These are phyloP conservation scores for Drosophila lacertosa DNA, from an alignment of 1,140 invertebrate species.

Conservation along the genomic window DNA sequence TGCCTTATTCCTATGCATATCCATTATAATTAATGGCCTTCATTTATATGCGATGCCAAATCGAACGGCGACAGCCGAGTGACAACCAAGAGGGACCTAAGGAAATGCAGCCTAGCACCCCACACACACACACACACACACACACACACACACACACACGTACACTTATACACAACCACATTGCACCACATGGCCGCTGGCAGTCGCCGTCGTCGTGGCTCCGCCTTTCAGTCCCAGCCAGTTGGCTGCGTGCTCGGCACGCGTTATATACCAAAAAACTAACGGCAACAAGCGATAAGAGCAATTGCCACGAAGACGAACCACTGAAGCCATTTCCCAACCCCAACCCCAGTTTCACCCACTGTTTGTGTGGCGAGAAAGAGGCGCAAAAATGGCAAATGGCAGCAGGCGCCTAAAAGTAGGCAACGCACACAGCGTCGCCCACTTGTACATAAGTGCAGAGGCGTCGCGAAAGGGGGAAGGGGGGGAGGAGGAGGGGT, in stretches of 20 bases:
- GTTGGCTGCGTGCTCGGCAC: slow-evolving; percentile 64
- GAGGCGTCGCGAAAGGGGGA: background rate
- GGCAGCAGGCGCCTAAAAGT: slow-evolving; percentile 75
- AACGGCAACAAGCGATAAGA: slow-evolving; percentile 62
- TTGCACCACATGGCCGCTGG: slow-evolving; percentile 14
- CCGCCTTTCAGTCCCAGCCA: slow-evolving; percentile 65
- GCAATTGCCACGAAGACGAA: slow-evolving; percentile 62
- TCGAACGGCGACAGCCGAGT: slow-evolving; percentile 25
- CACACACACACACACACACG: too few relatives aligned
- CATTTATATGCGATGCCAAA: slow-evolving; percentile 58
- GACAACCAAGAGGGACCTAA: background rate
- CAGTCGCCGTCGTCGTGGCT: slow-evolving; percentile 47
- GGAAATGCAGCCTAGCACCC: background rate
- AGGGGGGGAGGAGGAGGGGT: slow-evolving; percentile 2
- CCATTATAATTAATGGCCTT: slow-evolving; percentile 73
- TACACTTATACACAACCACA: slow-evolving; percentile 13
- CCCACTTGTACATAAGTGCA: slow-evolving; percentile 52
- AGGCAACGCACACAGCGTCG: slow-evolving; percentile 52
- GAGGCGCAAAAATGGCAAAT: slow-evolving; percentile 68
- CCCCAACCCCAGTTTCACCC: background rate
- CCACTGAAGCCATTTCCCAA: slow-evolving; percentile 14
- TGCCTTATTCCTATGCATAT: slow-evolving; percentile 28
- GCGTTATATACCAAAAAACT: slow-evolving; percentile 76
- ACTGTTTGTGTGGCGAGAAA: background rate
- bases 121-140: too few relatives aligned